Percentiles rank a stretch among this genome's conserved stretches.
Conservation (phyloP, 1,140 invertebrate genomes). For the Papilio dardanus region DNA sequence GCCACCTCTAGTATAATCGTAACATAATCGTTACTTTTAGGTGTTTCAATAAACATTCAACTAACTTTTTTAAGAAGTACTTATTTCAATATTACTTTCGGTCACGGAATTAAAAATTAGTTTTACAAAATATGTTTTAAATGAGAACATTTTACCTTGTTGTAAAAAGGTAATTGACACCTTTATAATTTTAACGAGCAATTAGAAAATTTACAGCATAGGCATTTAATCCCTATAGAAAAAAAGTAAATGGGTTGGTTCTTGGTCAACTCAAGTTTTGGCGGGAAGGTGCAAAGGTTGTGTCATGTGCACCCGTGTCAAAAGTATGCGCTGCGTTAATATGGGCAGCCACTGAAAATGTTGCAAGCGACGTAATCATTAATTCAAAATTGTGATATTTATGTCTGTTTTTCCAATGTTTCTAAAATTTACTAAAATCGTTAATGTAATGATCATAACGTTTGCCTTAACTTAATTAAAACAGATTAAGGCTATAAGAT, state of each 20-base stretch:
- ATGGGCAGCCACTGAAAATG: no score
- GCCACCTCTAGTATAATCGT: constrained; percentile 20
- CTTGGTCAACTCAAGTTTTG: background rate
- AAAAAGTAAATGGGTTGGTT: no score
- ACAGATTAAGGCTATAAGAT: background rate
- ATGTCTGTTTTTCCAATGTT: background rate
- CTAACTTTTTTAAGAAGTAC: constrained; percentile 10
- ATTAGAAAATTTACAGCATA: no score
- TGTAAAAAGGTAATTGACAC: background rate
- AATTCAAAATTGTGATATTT: background rate
- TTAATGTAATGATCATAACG: background rate
- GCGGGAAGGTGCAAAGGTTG: background rate
- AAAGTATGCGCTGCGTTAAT: background rate
- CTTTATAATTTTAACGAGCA: background rate
- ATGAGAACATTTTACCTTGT: background rate
- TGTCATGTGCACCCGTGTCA: background rate
- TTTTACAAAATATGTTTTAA: background rate
- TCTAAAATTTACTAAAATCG: background rate
- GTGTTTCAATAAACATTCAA: constrained; percentile 30
- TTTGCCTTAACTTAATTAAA: background rate
- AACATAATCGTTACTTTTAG: constrained; percentile 24
- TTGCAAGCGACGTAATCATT: background rate
- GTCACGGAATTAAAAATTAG: constrained; percentile 8
- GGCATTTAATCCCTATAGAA: no score
- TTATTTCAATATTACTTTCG: background rate